phyloP scores from a whole-genome alignment of 2,113 vertebrate genomes.

The Isichthys henryi region DNA sequence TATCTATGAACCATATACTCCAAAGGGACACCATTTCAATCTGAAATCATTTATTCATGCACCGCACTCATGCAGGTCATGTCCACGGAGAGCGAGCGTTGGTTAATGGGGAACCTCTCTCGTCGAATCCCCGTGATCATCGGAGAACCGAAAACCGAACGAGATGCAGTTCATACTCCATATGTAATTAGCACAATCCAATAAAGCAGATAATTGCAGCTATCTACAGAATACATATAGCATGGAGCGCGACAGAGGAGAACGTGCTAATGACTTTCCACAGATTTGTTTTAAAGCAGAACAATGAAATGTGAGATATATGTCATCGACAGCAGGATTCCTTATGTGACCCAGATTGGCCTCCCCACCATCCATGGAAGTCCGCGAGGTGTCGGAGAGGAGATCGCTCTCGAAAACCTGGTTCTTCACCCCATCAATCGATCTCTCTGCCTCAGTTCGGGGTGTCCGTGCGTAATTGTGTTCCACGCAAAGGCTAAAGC shows the following conservation, averaged over 20 bases:
- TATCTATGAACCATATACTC: conserved; percentile 8
- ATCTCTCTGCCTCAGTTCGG: not conserved
- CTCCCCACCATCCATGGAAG: not conserved
- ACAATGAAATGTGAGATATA: not conserved
- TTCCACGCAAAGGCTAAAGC: not conserved
- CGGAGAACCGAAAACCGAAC: not conserved
- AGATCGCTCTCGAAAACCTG: not conserved
- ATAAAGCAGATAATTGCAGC: conserved; percentile 37
- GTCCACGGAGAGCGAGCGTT: conserved; percentile 26
- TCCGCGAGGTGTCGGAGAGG: not conserved
- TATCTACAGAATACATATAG: conserved; percentile 25
- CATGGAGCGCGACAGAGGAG: conserved; percentile 24
- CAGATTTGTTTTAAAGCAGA: not conserved
- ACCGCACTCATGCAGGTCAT: conserved; percentile 24
- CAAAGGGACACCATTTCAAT: conserved; percentile 10
- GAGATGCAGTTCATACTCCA: conserved; percentile 17
- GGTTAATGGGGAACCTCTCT: conserved; percentile 28
- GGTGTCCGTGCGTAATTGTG: not conserved
- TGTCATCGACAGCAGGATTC: not conserved
- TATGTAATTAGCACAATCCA: conserved; percentile 37
- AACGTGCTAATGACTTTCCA: conserved; percentile 24
- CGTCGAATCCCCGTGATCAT: not conserved
- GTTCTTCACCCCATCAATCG: not conserved
- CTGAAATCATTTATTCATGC: conserved; percentile 19
- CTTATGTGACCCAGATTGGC: not conserved